Base-by-base conservation (phyloP, 2,113 vertebrate genomes). In the Nesogale talazaci region DNA sequence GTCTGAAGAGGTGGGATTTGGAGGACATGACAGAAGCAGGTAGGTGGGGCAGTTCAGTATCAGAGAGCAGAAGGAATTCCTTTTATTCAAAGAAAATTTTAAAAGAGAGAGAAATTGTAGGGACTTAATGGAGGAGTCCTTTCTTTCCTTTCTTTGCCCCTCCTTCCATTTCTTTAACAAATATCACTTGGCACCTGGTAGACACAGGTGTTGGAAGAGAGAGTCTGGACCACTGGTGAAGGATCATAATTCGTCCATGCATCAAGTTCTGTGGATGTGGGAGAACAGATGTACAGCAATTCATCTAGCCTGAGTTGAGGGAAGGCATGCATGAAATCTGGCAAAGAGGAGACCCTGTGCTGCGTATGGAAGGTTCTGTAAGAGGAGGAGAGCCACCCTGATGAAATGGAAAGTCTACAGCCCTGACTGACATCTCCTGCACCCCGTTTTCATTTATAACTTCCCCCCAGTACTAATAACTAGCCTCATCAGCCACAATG, bases 1-100 rank as follows among this genome's bases (percentile, higher is more conserved):
- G 61, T 36, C 31, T 12, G 75, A 15, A 2, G 2, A 19, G 25
- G 12, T 42, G 17, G 4, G 2, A 16, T 0, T 0, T 14, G 2
- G 9, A 1, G 22, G 31, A 29, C 3, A 6, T 22, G 17, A 31
- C 22, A 12, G 42, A 38, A 6, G n/a, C 1, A 6, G 6, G 52
- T 29, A 38, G 14, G 46, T 52, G 46, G 10, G 46, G 46, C 46
- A 17, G 20, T 42, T 92, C 29, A 52, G 29, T 15, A 16, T 80
- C 69, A 65, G 42, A 92, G 29, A 89, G 23, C 29, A 89, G 67
- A 90, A 29, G 59, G 27, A 9, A 31, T 77, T 38, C 4, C 9
- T 34, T 1, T 5, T 31, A 2, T 20, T 57, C 29, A 29, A 20
- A 80, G 29, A 81, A 34, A 88, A n/a, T n/a, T n/a, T n/a, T n/a